phyloP scores from a whole-genome alignment of 1,140 invertebrate genomes.

The Drosophila carrolli region DNA sequence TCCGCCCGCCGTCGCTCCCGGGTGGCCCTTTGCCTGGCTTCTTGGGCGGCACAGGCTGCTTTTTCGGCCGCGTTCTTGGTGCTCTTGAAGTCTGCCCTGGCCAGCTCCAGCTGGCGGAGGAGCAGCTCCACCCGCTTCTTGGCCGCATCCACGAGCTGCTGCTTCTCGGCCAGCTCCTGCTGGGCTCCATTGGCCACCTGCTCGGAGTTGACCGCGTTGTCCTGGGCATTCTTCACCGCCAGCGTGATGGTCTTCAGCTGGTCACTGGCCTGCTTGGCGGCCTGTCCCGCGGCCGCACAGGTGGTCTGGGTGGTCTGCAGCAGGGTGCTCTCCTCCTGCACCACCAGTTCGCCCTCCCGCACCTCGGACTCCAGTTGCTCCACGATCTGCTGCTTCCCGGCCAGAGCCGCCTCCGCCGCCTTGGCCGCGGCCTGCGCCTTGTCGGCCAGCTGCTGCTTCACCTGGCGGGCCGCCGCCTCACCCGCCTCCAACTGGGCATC shows the following conservation, averaged over 20 bases:
- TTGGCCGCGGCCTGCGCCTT: constrained; percentile 88
- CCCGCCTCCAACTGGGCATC: constrained; percentile 88
- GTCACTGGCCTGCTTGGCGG: constrained; percentile 86
- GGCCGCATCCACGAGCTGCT: constrained; percentile 87
- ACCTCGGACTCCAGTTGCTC: constrained; percentile 87
- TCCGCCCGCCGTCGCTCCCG: constrained; percentile 48
- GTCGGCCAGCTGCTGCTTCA: constrained; percentile 88
- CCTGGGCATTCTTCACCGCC: constrained; percentile 75
- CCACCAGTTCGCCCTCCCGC: constrained; percentile 87
- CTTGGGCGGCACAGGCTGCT: constrained; percentile 87
- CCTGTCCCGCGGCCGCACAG: constrained; percentile 86
- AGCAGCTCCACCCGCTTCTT: constrained; percentile 87
- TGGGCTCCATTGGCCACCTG: constrained; percentile 86
- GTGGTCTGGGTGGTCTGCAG: constrained; percentile 87
- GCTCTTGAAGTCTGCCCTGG: constrained; percentile 86
- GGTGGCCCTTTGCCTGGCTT: constrained; percentile 84
- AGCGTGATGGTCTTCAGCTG: constrained; percentile 71
- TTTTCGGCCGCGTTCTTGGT: constrained; percentile 87
- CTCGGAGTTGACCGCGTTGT: constrained; percentile 87
- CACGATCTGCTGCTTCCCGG: constrained; percentile 87
- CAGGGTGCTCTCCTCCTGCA: constrained; percentile 86
- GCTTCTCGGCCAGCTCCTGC: constrained; percentile 86
- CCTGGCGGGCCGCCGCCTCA: constrained; percentile 87
- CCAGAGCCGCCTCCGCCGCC: constrained; percentile 88
- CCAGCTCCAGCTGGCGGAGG: constrained; percentile 86